Percentiles rank a stretch among this genome's conserved stretches.
Conservation (phyloP, 1,140 invertebrate species). For the Mactra quadrangularis region DNA sequence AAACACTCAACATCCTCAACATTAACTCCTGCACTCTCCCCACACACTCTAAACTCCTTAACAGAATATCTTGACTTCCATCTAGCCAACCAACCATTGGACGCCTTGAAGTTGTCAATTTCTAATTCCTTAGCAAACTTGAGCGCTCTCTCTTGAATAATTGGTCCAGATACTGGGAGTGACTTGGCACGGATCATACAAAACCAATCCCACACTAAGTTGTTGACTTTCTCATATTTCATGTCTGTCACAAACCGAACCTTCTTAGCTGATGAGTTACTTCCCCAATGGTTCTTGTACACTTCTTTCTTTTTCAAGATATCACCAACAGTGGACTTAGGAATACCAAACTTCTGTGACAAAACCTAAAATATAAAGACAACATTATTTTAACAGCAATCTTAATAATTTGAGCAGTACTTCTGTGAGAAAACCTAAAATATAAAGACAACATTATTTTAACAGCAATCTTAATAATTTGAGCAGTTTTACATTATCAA, state of each 20-base stretch:
- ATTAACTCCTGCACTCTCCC: conserved; percentile 5
- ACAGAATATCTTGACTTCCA: conserved; percentile 68
- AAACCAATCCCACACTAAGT: conserved; percentile 16
- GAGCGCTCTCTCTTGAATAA: conserved; percentile 4
- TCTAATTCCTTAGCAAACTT: conserved; percentile 3
- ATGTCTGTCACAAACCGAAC: neutral
- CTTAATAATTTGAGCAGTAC: no score
- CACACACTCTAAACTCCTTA: conserved; percentile 17
- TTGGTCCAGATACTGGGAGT: neutral
- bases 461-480: no score
- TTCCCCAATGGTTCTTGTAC: neutral
- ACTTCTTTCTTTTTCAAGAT: conserved; percentile 12
- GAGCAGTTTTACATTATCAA: neutral
- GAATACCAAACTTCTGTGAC: conserved; percentile 6
- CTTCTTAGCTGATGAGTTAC: neutral
- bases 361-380: conserved; percentile 11
- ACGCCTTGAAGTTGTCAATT: conserved; percentile 70
- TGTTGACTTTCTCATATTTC: neutral
- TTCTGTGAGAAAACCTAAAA: conserved; percentile 28
- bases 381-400: no score
- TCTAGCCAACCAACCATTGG: conserved; percentile 74
- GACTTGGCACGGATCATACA: neutral
- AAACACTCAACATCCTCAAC: conserved; percentile 11
- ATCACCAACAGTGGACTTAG: conserved; percentile 19
- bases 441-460: neutral